Evolutionary conservation across 2,797 vertebrate genomes (phyloP).

Genomic region (Manis javanica): DNA sequence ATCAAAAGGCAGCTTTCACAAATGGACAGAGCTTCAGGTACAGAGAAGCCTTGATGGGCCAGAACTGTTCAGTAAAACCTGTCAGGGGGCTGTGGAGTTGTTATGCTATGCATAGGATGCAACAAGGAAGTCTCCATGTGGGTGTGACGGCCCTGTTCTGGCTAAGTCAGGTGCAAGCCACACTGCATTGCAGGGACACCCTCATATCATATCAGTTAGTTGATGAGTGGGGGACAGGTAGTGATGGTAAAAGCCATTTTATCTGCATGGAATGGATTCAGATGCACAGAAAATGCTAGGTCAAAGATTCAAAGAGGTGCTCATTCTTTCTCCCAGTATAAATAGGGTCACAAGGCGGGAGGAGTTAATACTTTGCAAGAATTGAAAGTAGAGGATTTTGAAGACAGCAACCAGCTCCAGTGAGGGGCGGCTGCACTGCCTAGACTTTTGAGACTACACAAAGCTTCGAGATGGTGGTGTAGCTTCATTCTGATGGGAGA

Average conservation of each 20-base stretch:
- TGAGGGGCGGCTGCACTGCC: conserved; percentile 57
- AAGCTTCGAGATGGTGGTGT: conserved; percentile 67
- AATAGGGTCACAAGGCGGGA: conserved; percentile 70
- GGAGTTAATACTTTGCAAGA: conserved; percentile 42
- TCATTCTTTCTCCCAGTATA: conserved; percentile 73
- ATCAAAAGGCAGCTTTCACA: not conserved
- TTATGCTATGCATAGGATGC: conserved; percentile 36
- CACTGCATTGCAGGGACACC: conserved; percentile 70
- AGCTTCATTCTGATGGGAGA: conserved; percentile 59
- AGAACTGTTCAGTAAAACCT: conserved; percentile 68
- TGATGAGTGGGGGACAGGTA: conserved; percentile 79
- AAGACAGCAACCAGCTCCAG: conserved; percentile 62
- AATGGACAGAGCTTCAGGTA: not conserved
- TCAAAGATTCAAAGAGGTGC: conserved; percentile 74
- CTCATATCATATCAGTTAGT: conserved; percentile 71
- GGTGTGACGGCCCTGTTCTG: conserved; percentile 73
- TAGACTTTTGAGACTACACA: conserved; percentile 57
- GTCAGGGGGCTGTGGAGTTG: conserved; percentile 69
- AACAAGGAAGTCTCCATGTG: conserved; percentile 73
- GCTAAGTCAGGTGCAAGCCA: conserved; percentile 65
- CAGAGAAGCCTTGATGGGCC: not conserved
- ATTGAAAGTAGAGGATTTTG: conserved; percentile 59
- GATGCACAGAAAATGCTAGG: conserved; percentile 69
- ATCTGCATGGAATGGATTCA: conserved; percentile 76
- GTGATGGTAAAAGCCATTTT: conserved; percentile 82